Conservation (phyloP, 2,797 vertebrate species). For the Aldrovandia affinis region DNA sequence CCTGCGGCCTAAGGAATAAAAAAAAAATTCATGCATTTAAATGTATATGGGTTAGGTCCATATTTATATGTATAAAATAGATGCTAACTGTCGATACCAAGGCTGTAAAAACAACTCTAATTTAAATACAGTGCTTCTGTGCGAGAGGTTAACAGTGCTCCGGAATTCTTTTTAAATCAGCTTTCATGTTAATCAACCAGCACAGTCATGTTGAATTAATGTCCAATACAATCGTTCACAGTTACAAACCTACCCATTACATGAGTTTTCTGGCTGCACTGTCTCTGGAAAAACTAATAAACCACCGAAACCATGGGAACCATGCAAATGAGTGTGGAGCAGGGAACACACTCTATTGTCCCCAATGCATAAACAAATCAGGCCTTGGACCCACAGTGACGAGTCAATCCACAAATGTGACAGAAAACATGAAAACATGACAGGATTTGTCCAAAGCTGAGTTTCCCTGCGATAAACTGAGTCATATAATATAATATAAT, state of each 20-base stretch:
- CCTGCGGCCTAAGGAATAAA: background rate
- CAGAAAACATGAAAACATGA: background rate
- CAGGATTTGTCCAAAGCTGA: background rate
- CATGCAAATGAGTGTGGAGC: slow-evolving; percentile 13
- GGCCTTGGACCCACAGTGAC: background rate
- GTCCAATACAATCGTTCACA: background rate
- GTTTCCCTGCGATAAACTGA: background rate
- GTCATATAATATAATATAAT: background rate
- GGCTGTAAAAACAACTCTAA: background rate
- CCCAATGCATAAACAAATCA: background rate
- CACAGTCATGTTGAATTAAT: background rate
- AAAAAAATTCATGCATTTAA: background rate
- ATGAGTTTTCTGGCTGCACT: background rate
- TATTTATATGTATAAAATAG: background rate
- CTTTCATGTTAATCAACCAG: background rate
- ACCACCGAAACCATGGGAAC: slow-evolving; percentile 34
- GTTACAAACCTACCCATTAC: background rate
- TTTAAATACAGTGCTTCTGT: background rate
- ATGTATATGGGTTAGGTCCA: background rate
- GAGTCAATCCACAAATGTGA: background rate
- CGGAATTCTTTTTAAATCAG: background rate
- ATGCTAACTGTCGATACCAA: background rate
- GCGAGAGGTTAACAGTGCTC: background rate
- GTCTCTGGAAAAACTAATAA: slow-evolving; percentile 10
- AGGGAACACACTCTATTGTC: background rate